These are phyloP conservation scores for Julus scanicus DNA, from an alignment of 2,888 invertebrate species.

Conservation along the genomic window DNA sequence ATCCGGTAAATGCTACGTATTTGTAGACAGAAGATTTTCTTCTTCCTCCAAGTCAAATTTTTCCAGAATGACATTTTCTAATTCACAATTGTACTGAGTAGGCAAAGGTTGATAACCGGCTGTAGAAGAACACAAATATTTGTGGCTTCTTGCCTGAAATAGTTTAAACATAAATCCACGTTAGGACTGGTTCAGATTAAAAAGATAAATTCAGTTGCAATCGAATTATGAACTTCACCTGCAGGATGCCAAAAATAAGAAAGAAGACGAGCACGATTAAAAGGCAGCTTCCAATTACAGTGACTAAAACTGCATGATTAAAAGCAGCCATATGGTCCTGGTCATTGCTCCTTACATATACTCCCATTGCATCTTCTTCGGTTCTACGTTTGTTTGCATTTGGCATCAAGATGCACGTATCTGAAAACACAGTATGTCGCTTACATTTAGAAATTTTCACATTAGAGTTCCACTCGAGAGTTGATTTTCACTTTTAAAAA, in stretches of 20 bases:
- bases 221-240: slow-evolving; percentile 34
- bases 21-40: slow-evolving; percentile 36
- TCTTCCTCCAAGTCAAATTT: slow-evolving; percentile 47
- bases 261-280: slow-evolving; percentile 44
- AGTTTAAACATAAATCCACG: not conserved
- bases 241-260: slow-evolving; percentile 50
- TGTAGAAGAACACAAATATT: slow-evolving; percentile 41
- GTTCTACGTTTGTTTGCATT: slow-evolving; percentile 53
- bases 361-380: slow-evolving; percentile 18
- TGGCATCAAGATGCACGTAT: slow-evolving; percentile 44
- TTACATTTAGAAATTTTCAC: not conserved
- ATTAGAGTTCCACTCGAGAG: no score
- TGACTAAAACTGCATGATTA: not conserved
- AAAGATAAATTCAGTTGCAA: not conserved
- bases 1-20: slow-evolving; percentile 22
- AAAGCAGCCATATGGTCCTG: not conserved
- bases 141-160: slow-evolving; percentile 28
- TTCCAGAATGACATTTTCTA: slow-evolving; percentile 7
- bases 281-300: slow-evolving; percentile 47
- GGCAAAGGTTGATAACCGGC: slow-evolving; percentile 45
- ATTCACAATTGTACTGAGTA: slow-evolving; percentile 36
- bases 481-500: no score
- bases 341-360: not conserved
- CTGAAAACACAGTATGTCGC: slow-evolving; percentile 41
- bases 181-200: not conserved